phyloP scores from a whole-genome alignment of 1,140 invertebrate genomes.

The Drosophila nigrodunni region DNA sequence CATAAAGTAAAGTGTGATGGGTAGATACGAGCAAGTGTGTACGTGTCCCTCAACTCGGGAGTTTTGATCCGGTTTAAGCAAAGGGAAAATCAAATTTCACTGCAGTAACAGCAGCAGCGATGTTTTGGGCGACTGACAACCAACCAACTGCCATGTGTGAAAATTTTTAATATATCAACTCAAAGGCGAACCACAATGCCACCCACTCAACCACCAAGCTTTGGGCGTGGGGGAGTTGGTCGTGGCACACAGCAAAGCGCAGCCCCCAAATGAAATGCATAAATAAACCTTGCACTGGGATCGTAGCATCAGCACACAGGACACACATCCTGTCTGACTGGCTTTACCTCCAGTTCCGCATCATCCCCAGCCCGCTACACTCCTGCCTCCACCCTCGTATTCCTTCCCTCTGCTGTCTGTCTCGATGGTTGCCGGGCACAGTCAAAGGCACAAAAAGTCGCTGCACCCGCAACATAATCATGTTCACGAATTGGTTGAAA shows the following conservation, averaged over 20 bases:
- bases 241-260: conserved; percentile 33
- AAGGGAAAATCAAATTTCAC: conserved; percentile 74
- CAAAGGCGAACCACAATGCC: conserved; percentile 63
- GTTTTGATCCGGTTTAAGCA: conserved; percentile 33
- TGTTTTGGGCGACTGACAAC: conserved; percentile 43
- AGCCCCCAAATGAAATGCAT: conserved; percentile 78
- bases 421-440: conserved; percentile 25
- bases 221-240: neutral
- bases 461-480: conserved; percentile 75
- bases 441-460: conserved; percentile 66
- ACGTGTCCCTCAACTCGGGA: conserved; percentile 2
- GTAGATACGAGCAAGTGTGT: conserved; percentile 5
- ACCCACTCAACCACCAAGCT: conserved; percentile 10
- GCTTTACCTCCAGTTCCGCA: neutral
- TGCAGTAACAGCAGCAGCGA: conserved; percentile 25
- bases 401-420: neutral
- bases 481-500: conserved; percentile 53
- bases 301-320: conserved; percentile 17
- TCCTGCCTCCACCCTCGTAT: neutral
- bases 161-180: conserved; percentile 83
- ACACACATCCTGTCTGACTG: conserved; percentile 34
- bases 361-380: neutral
- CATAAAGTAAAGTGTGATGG: no score
- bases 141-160: conserved; percentile 77
- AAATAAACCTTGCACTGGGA: conserved; percentile 72